Conservation (phyloP, 2,113 vertebrate genomes). For the Terrapene triunguis region DNA sequence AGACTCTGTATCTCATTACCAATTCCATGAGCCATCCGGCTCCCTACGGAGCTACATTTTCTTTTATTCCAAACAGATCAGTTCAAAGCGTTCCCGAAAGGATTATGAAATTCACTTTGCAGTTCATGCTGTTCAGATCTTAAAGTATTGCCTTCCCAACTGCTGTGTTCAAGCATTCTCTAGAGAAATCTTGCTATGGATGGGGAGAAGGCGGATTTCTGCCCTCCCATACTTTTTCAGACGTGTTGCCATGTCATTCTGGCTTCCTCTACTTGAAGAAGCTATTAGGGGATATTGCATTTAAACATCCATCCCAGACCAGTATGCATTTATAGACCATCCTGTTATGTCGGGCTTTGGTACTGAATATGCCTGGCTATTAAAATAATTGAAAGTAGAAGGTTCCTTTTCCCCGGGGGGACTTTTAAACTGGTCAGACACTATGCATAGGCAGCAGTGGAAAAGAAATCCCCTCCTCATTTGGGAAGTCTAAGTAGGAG, state of each 20-base stretch:
- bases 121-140: not conserved
- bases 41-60: not conserved
- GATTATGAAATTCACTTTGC: not conserved
- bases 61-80: not conserved
- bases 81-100: not conserved
- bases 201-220: not conserved
- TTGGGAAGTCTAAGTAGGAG: not conserved
- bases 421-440: rapidly evolving
- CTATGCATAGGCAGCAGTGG: not conserved
- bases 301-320: not conserved
- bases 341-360: not conserved
- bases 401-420: not conserved
- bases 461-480: not conserved
- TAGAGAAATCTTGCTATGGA: not conserved
- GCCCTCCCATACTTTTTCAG: not conserved
- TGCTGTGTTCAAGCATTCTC: not conserved
- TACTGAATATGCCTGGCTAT: not conserved
- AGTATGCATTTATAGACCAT: not conserved
- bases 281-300: not conserved
- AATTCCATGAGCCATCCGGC: not conserved
- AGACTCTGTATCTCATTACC: not conserved
- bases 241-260: not conserved
- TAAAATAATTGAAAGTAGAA: not conserved
- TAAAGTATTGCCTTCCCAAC: not conserved
- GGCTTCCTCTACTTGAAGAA: not conserved